Evolutionary conservation across 2,113 vertebrate species (phyloP).

Genomic region (Callaeas wilsoni): DNA sequence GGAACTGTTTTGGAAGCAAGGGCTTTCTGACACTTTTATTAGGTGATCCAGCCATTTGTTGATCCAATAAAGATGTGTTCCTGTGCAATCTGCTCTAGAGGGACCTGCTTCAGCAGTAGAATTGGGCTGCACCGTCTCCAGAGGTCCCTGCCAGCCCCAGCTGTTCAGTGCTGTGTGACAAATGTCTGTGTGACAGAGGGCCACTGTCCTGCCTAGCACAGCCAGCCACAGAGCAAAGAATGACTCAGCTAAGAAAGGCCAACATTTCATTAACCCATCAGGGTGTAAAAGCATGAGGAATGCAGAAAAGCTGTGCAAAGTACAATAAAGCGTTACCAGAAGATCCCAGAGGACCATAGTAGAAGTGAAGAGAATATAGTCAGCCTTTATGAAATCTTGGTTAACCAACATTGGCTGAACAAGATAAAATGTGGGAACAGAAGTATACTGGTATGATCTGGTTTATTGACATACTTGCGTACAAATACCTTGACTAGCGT

Average conservation of each 20-base stretch:
- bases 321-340: background rate
- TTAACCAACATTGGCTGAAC: background rate
- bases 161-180: background rate
- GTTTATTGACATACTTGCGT: background rate
- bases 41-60: background rate
- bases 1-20: background rate
- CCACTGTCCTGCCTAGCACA: background rate
- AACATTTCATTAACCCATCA: background rate
- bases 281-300: background rate
- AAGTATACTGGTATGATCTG: background rate
- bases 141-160: background rate
- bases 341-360: background rate
- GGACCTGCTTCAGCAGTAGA: background rate
- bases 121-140: background rate
- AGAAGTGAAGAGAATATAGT: background rate
- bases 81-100: background rate
- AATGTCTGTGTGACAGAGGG: background rate
- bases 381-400: background rate
- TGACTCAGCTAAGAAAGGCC: background rate
- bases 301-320: background rate
- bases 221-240: background rate
- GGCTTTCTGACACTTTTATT: background rate
- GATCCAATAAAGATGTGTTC: background rate
- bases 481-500: background rate
- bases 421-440: background rate